Evolutionary conservation across 1,140 invertebrate genomes (phyloP).

Genomic region (Diprion similis): DNA sequence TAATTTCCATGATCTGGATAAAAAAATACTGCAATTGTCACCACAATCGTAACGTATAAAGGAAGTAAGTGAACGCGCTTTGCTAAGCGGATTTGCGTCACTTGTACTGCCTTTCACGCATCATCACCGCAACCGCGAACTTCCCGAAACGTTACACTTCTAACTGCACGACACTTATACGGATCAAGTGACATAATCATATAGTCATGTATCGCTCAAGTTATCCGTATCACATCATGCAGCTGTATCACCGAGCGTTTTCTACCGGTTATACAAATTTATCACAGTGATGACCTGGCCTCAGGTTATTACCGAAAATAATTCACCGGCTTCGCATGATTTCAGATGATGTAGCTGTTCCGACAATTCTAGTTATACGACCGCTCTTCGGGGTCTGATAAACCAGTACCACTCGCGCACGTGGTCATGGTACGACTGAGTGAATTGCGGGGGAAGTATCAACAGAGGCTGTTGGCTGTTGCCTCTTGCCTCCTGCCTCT

Average conservation of each 20-base stretch:
- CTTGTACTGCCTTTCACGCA: not conserved
- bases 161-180: not conserved
- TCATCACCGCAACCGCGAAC: not conserved
- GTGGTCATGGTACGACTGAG: conserved; percentile 4
- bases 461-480: conserved; percentile 7
- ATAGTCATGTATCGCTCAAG: not conserved
- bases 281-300: too few relatives aligned
- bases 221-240: too few relatives aligned
- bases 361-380: not conserved
- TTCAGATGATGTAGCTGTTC: too few relatives aligned
- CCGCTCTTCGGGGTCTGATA: not conserved
- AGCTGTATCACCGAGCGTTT: too few relatives aligned
- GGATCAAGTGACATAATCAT: not conserved
- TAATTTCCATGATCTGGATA: too few relatives aligned
- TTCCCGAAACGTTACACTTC: not conserved
- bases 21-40: too few relatives aligned
- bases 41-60: too few relatives aligned
- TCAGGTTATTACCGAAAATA: too few relatives aligned
- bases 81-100: not conserved
- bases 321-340: too few relatives aligned
- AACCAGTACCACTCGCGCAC: conserved; percentile 1
- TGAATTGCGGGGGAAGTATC: conserved; percentile 7
- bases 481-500: not conserved
- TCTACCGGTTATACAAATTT: too few relatives aligned
- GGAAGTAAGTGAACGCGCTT: not conserved